These are phyloP conservation scores for Heterotis niloticus DNA, from an alignment of 2,113 vertebrate genomes.

Conservation along the genomic window DNA sequence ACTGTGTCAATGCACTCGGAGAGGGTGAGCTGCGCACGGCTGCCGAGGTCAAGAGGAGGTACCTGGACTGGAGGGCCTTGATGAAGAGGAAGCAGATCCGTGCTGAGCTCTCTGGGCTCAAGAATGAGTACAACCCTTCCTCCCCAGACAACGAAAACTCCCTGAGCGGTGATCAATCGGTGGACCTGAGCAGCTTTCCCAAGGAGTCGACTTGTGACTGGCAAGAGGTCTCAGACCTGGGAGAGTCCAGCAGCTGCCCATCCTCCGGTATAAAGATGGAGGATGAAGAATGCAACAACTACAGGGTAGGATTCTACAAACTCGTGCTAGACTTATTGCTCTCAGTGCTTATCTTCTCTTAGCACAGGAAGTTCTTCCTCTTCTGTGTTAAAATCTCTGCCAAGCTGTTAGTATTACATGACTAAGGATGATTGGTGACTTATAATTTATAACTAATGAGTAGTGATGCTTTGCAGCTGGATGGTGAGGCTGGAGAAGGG, in stretches of 20 bases:
- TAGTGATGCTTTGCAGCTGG: constrained; percentile 43
- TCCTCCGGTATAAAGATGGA: constrained; percentile 83
- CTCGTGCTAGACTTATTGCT: no score
- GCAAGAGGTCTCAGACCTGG: constrained; percentile 78
- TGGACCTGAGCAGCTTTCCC: constrained; percentile 76
- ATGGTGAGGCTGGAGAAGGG: constrained; percentile 44
- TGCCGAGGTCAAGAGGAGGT: constrained; percentile 84
- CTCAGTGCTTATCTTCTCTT: not conserved
- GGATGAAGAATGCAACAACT: constrained; percentile 75
- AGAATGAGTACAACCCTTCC: constrained; percentile 76
- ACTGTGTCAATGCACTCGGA: constrained; percentile 84
- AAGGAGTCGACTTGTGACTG: constrained; percentile 82
- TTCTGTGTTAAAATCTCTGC: not conserved
- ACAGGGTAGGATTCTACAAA: constrained; percentile 43
- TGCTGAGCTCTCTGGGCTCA: constrained; percentile 76
- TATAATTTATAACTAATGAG: not conserved
- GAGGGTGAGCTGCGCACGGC: constrained; percentile 87
- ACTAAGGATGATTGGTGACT: not conserved
- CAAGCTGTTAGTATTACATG: not conserved
- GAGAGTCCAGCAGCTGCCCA: constrained; percentile 69
- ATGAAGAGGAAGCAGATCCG: constrained; percentile 87
- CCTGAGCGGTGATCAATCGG: constrained; percentile 78
- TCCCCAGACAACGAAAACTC: constrained; percentile 79
- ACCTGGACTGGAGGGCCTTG: constrained; percentile 85
- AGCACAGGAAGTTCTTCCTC: not conserved